Percentiles rank a stretch among this genome's conserved stretches.
These are phyloP conservation scores for Pasiphila rectangulata DNA, from an alignment of 2,888 invertebrate genomes.

Conservation along the genomic window DNA sequence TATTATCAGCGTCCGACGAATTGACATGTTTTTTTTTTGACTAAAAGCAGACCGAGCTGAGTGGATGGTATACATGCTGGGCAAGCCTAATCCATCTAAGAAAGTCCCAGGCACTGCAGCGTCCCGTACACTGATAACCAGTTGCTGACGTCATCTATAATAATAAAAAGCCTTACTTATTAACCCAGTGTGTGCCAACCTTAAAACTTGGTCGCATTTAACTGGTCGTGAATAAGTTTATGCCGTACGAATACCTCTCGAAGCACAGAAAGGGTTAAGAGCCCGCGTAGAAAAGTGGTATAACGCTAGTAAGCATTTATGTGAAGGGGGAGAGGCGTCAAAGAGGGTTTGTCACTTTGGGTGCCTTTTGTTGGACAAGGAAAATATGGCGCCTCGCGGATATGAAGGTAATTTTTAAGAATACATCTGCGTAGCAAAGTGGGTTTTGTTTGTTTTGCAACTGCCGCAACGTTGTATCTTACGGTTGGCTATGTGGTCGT, in stretches of 20 bases:
- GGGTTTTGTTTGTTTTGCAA: constrained; percentile 12
- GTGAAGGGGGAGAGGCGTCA: constrained; percentile 51
- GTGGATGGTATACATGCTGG: too few species aligned
- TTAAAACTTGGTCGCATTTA: constrained; percentile 34
- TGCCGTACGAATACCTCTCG: constrained; percentile 64
- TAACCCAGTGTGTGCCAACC: background rate
- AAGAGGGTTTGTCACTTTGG: constrained; percentile 49
- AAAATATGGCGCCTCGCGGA: constrained; percentile 26
- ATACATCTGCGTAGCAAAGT: constrained; percentile 22
- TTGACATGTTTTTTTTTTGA: too few species aligned
- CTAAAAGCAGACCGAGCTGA: too few species aligned
- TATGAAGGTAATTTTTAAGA: constrained; percentile 32
- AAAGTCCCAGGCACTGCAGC: too few species aligned
- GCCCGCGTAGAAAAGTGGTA: constrained; percentile 56
- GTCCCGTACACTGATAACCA: too few species aligned
- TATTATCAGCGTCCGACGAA: too few species aligned
- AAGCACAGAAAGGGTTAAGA: constrained; percentile 60
- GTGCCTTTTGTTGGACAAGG: constrained; percentile 51
- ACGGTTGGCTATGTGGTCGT: background rate
- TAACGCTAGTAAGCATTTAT: constrained; percentile 67
- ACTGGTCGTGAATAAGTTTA: constrained; percentile 51
- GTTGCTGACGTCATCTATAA: too few species aligned
- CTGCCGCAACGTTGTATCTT: constrained; percentile 11
- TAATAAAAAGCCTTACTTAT: background rate
- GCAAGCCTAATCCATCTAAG: too few species aligned